Conservation (phyloP, 2,797 vertebrate species). For the Bovichtus diacanthus region DNA sequence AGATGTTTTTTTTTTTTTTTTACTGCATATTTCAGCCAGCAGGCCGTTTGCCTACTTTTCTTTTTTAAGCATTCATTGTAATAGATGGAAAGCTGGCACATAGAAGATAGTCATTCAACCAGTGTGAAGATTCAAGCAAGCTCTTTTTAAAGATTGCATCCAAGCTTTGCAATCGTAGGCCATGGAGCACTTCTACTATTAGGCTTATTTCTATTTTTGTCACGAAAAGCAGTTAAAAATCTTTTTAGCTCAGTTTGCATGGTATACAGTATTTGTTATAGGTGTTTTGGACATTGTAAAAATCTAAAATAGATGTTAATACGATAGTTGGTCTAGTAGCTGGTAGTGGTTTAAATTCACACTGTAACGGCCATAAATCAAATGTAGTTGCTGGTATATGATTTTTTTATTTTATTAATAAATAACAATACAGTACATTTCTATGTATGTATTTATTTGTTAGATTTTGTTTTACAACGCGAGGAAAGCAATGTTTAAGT, state of each 20-base stretch:
- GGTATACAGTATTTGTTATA: background rate
- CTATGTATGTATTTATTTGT: no score
- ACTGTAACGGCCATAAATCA: background rate
- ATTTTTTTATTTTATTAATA: no score
- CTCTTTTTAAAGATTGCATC: constrained; percentile 17
- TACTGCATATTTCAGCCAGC: constrained; percentile 54
- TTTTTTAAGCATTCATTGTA: constrained; percentile 41
- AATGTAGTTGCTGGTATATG: background rate
- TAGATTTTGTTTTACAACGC: no score
- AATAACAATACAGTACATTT: no score
- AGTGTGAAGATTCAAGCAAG: constrained; percentile 26
- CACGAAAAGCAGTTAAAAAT: background rate
- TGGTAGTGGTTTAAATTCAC: background rate
- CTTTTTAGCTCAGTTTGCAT: background rate
- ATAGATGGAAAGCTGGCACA: constrained; percentile 42
- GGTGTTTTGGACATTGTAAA: background rate
- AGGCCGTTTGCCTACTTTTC: constrained; percentile 54
- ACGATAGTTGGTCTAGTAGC: background rate
- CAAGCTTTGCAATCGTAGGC: background rate
- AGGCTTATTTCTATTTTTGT: background rate
- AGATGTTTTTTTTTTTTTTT: constrained; percentile 49
- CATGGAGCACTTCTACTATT: background rate
- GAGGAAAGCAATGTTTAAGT: no score
- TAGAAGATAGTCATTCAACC: constrained; percentile 20
- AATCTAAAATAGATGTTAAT: background rate